Evolutionary conservation across 2,113 vertebrate species (phyloP).

Genomic region (Tauraco erythrolophus): DNA sequence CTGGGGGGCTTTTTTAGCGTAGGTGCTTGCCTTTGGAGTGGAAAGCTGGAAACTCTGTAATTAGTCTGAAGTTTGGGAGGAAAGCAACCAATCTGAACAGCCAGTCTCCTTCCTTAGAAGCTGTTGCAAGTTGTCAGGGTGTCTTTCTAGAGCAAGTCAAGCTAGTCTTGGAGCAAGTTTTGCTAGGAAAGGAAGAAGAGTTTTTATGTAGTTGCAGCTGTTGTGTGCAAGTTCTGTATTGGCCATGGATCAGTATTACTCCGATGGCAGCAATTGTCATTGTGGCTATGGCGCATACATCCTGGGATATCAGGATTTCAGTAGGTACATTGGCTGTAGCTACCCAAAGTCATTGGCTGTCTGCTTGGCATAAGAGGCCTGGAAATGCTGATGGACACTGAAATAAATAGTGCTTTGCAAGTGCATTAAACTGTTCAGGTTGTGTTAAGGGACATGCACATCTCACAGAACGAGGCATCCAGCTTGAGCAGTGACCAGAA

Average conservation of each 20-base stretch:
- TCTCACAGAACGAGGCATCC: neutral
- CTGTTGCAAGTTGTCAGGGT: neutral
- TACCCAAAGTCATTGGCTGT: neutral
- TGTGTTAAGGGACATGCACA: neutral
- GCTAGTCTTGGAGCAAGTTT: neutral
- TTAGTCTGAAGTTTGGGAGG: neutral
- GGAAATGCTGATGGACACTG: neutral
- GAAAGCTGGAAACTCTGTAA: neutral
- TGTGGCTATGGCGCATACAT: rapidly evolving
- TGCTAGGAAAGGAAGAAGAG: neutral
- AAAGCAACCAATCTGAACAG: neutral
- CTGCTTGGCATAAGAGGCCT: neutral
- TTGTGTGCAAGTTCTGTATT: neutral
- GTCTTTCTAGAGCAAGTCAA: neutral
- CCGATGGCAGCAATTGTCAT: neutral
- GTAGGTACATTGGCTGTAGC: neutral
- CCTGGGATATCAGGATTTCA: neutral
- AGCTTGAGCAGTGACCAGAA: neutral
- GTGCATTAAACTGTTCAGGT: neutral
- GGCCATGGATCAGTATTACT: neutral
- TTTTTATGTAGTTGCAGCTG: neutral
- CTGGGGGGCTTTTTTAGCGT: neutral
- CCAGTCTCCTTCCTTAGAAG: neutral
- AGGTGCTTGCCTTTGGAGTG: neutral
- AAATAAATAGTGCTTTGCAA: neutral